Evolutionary conservation across 2,888 invertebrate genomes (phyloP).

Genomic region (Boloria euphrosyne): DNA sequence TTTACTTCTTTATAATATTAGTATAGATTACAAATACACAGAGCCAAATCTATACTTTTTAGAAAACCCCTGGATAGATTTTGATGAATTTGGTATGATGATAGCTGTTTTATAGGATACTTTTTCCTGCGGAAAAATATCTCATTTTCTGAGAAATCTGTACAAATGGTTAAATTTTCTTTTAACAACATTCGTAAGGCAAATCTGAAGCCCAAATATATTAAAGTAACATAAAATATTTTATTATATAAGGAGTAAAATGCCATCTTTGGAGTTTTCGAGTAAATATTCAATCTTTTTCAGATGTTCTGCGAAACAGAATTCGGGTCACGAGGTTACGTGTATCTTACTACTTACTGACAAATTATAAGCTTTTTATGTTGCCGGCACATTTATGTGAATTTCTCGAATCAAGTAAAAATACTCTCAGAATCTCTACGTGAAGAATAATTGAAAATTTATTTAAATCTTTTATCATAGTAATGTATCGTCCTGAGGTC

Average conservation of each 20-base stretch:
- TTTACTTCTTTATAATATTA: too few relatives aligned
- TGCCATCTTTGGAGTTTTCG: slow-evolving; percentile 34
- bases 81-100: too few relatives aligned
- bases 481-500: too few relatives aligned
- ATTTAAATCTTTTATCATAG: neutral
- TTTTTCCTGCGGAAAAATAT: too few relatives aligned
- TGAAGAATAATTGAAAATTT: neutral
- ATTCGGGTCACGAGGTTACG: slow-evolving; percentile 40
- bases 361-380: slow-evolving; percentile 37
- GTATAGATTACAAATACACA: too few relatives aligned
- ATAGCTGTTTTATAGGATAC: too few relatives aligned
- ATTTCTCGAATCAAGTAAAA: slow-evolving; percentile 36
- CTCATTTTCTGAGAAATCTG: too few relatives aligned
- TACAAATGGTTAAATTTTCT: too few relatives aligned
- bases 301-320: slow-evolving; percentile 34
- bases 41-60: too few relatives aligned
- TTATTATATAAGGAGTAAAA: slow-evolving; percentile 9
- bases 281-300: slow-evolving; percentile 15
- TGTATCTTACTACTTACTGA: slow-evolving; percentile 38
- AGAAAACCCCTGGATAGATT: too few relatives aligned
- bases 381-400: slow-evolving; percentile 28
- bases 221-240: neutral
- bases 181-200: too few relatives aligned
- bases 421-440: slow-evolving; percentile 18
- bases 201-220: too few relatives aligned